These are phyloP conservation scores for Tragopan temminckii DNA, from an alignment of 2,797 vertebrate species.

Conservation along the genomic window DNA sequence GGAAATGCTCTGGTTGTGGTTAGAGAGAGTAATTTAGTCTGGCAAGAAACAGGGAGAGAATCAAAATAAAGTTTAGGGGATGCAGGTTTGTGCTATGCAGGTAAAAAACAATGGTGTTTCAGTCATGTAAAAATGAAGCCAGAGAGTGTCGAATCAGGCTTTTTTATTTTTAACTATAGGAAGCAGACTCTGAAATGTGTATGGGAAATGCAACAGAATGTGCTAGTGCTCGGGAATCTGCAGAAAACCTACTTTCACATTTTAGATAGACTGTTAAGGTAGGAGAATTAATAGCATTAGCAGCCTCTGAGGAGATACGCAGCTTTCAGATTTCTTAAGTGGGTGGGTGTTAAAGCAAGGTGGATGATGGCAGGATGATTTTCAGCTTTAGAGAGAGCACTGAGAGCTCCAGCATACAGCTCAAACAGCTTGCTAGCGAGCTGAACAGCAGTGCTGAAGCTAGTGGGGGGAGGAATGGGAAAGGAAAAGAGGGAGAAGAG, in stretches of 20 bases:
- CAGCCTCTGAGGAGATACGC: conserved; percentile 18
- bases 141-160: conserved; percentile 25
- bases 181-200: conserved; percentile 26
- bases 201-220: conserved; percentile 43
- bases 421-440: not conserved
- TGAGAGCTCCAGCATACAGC: not conserved
- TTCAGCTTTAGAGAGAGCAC: conserved; percentile 27
- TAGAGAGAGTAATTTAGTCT: not conserved
- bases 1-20: not conserved
- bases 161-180: conserved; percentile 49
- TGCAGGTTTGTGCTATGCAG: not conserved
- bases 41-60: not conserved
- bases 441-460: conserved; percentile 2
- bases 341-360: conserved; percentile 48
- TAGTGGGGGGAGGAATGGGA: not conserved
- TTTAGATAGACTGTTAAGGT: not conserved
- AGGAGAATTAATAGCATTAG: conserved; percentile 49
- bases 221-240: conserved; percentile 22
- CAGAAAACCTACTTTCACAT: conserved; percentile 36
- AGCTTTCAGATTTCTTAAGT: conserved; percentile 54
- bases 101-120: not conserved
- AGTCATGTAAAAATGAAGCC: conserved; percentile 1
- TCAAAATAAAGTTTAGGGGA: not conserved
- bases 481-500: not conserved
- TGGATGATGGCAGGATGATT: conserved; percentile 44